Percentiles rank a stretch among this genome's conserved stretches.
Evolutionary conservation across 2,888 invertebrate genomes (phyloP).

Genomic region (Agrotis exclamationis): DNA sequence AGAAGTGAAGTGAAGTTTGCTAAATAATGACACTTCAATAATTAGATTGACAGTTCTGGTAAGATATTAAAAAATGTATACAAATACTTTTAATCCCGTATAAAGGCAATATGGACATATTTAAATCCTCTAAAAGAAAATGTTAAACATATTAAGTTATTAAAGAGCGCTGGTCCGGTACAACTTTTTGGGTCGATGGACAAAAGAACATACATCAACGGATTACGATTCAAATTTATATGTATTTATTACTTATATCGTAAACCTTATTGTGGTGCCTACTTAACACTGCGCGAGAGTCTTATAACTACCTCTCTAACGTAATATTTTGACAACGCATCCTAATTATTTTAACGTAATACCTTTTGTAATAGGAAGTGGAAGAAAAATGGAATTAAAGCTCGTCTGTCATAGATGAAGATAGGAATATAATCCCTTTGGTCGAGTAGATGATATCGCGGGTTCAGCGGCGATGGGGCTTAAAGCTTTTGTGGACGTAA

Average conservation of each 20-base stretch:
- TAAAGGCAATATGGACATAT: conserved; percentile 66
- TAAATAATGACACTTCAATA: conserved; percentile 16
- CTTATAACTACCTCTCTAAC: conserved; percentile 76
- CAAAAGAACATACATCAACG: conserved; percentile 85
- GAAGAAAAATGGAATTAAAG: conserved; percentile 73
- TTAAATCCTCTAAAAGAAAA: conserved; percentile 78
- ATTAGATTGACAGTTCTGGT: conserved; percentile 37
- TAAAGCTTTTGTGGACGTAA: conserved; percentile 70
- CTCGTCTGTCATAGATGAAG: conserved; percentile 70
- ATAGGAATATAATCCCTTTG: conserved; percentile 73
- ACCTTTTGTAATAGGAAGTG: conserved; percentile 78
- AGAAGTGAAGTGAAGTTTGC: conserved; percentile 26
- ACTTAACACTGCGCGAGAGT: conserved; percentile 82
- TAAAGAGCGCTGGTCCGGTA: conserved; percentile 77
- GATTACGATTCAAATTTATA: conserved; percentile 88
- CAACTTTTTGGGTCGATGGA: conserved; percentile 74
- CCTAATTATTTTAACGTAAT: conserved; percentile 88
- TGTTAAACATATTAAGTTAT: conserved; percentile 86
- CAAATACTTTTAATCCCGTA: conserved; percentile 52
- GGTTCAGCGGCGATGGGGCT: conserved; percentile 56
- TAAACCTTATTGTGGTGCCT: conserved; percentile 81
- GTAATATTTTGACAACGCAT: conserved; percentile 88
- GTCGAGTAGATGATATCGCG: conserved; percentile 72
- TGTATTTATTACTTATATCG: conserved; percentile 79
- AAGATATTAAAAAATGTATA: conserved; percentile 20